Conservation (phyloP, 2,888 invertebrate genomes). For the Aradus depressus region DNA sequence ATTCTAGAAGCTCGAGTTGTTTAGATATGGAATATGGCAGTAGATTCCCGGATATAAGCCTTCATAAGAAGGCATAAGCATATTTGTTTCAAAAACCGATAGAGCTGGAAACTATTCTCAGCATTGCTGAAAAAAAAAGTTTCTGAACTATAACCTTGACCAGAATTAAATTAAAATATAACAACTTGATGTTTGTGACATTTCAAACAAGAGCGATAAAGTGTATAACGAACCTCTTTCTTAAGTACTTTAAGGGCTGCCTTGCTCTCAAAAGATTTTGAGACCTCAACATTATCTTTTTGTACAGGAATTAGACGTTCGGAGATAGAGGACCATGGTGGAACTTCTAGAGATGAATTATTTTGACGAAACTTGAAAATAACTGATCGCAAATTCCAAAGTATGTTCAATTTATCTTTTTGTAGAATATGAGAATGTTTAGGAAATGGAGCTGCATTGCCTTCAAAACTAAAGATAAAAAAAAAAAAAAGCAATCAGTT, state of each 20-base stretch:
- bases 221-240: slow-evolving; percentile 15
- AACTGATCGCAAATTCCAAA: slow-evolving; percentile 36
- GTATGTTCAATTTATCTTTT: slow-evolving; percentile 32
- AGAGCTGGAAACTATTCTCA: no score
- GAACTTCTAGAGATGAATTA: neutral
- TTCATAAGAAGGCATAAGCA: no score
- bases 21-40: no score
- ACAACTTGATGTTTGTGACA: slow-evolving; percentile 21
- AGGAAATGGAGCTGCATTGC: slow-evolving; percentile 45
- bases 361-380: slow-evolving; percentile 28
- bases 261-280: slow-evolving; percentile 5
- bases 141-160: no score
- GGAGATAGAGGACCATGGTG: slow-evolving; percentile 5
- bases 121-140: no score
- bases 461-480: slow-evolving; percentile 16
- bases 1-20: no score
- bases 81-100: no score
- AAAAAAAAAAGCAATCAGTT: slow-evolving; percentile 2
- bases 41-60: no score
- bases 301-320: neutral
- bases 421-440: slow-evolving; percentile 55
- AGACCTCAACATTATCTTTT: neutral
- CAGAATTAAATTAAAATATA: no score
- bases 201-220: neutral
- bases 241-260: slow-evolving; percentile 16